phyloP scores from a whole-genome alignment of 2,888 invertebrate species.

The Drosophila neutralis region DNA sequence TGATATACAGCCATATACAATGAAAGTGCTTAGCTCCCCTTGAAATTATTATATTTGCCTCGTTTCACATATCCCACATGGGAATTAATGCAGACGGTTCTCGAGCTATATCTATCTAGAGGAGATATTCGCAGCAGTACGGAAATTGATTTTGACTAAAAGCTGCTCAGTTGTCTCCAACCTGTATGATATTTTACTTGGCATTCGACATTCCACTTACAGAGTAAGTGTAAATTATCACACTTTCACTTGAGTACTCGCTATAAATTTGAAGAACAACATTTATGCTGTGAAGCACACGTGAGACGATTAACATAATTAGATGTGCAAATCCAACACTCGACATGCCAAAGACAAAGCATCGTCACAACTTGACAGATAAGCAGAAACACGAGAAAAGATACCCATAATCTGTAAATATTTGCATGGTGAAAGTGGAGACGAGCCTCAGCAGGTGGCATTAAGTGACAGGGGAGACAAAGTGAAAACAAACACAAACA shows the following conservation, averaged over 20 bases:
- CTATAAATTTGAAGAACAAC: conserved; percentile 22
- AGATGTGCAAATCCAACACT: conserved; percentile 44
- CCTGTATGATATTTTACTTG: background rate
- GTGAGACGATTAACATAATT: conserved; percentile 54
- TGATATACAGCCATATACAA: background rate
- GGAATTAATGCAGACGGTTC: background rate
- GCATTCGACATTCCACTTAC: too few relatives aligned
- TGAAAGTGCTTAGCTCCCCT: background rate
- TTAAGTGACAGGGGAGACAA: conserved; percentile 19
- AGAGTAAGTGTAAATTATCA: conserved; percentile 13
- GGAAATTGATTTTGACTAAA: background rate
- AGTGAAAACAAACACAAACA: conserved; percentile 33
- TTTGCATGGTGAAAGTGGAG: conserved; percentile 42
- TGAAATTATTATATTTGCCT: conserved; percentile 4
- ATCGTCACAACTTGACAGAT: conserved; percentile 32
- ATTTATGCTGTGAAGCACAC: conserved; percentile 29
- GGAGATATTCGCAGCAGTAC: background rate
- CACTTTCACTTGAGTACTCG: conserved; percentile 23
- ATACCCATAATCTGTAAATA: conserved; percentile 56
- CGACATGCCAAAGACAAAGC: conserved; percentile 34
- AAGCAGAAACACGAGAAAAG: conserved; percentile 5
- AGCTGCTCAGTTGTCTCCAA: background rate
- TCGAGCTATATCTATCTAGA: background rate
- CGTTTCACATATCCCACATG: background rate
- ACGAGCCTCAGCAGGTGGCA: conserved; percentile 10